A percentile compares a stretch with the other conserved stretches of the same genome.
These are phyloP conservation scores for Byasa hedistus DNA, from an alignment of 2,888 invertebrate genomes.

Conservation along the genomic window DNA sequence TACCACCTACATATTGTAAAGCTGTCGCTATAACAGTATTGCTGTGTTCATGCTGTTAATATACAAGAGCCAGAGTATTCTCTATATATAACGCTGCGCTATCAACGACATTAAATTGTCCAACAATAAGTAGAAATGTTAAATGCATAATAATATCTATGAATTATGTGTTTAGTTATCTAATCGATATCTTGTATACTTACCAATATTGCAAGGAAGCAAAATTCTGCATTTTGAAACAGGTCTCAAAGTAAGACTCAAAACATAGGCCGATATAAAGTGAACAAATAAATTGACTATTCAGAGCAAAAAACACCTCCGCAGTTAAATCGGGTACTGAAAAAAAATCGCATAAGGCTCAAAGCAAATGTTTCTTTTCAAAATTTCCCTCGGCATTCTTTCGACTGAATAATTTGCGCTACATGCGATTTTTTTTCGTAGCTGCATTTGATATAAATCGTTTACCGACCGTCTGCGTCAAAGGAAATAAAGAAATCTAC, in stretches of 20 bases:
- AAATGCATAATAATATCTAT: too few species aligned
- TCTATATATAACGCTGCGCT: too few species aligned
- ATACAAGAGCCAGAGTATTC: too few species aligned
- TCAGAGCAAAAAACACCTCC: slow-evolving; percentile 12
- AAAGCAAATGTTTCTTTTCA: slow-evolving; percentile 32
- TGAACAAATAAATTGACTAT: slow-evolving; percentile 10
- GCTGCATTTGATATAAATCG: slow-evolving; percentile 41
- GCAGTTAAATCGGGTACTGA: slow-evolving; percentile 30
- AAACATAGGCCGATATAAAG: slow-evolving; percentile 10
- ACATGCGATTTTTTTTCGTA: slow-evolving; percentile 34
- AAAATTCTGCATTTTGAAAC: not conserved
- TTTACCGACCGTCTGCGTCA: slow-evolving; percentile 33
- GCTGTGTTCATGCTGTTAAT: too few species aligned
- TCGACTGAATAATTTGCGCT: slow-evolving; percentile 38
- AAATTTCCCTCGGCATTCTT: slow-evolving; percentile 34
- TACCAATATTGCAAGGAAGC: not conserved
- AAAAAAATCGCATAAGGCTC: slow-evolving; percentile 30
- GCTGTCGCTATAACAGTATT: too few species aligned
- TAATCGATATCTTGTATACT: too few species aligned
- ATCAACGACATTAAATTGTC: too few species aligned
- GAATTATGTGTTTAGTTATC: too few species aligned
- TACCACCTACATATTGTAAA: too few species aligned
- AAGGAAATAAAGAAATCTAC: slow-evolving; percentile 51
- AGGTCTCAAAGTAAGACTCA: not conserved
- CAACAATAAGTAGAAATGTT: too few species aligned